These are phyloP conservation scores for Calosoma granatense DNA, from an alignment of 1,140 invertebrate species.

Conservation along the genomic window DNA sequence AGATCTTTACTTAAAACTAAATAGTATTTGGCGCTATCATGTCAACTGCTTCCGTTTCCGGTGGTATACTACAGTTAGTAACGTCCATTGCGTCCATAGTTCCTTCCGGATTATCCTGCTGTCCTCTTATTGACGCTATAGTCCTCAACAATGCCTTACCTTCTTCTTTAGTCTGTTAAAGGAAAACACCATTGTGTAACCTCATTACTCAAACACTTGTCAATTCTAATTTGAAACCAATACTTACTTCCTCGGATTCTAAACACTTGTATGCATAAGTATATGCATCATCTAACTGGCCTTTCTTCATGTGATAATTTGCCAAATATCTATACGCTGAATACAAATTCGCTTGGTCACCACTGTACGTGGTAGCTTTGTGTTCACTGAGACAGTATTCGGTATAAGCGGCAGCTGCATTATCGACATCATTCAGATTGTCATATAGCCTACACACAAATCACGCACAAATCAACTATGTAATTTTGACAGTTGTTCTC, in stretches of 20 bases:
- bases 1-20: not conserved
- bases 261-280: conserved; percentile 90
- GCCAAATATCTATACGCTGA: conserved; percentile 84
- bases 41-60: not conserved
- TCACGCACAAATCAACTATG: too few species aligned
- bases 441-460: conserved; percentile 65
- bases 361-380: conserved; percentile 36
- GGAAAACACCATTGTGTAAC: conserved; percentile 20
- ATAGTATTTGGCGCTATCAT: not conserved
- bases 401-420: conserved; percentile 83
- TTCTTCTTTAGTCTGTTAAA: conserved; percentile 75
- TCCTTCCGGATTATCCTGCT: conserved; percentile 24
- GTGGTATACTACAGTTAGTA: not conserved
- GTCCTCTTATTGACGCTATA: conserved; percentile 57
- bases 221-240: conserved; percentile 10
- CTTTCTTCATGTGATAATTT: conserved; percentile 76
- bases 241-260: conserved; percentile 59
- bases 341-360: conserved; percentile 66
- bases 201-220: conserved; percentile 14
- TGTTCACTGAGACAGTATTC: conserved; percentile 67
- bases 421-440: conserved; percentile 70
- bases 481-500: conserved; percentile 7
- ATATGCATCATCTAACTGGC: conserved; percentile 74
- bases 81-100: conserved; percentile 19
- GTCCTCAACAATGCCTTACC: conserved; percentile 78